Conservation (phyloP, 2,113 vertebrate genomes). For the Amblyornis subalaris region DNA sequence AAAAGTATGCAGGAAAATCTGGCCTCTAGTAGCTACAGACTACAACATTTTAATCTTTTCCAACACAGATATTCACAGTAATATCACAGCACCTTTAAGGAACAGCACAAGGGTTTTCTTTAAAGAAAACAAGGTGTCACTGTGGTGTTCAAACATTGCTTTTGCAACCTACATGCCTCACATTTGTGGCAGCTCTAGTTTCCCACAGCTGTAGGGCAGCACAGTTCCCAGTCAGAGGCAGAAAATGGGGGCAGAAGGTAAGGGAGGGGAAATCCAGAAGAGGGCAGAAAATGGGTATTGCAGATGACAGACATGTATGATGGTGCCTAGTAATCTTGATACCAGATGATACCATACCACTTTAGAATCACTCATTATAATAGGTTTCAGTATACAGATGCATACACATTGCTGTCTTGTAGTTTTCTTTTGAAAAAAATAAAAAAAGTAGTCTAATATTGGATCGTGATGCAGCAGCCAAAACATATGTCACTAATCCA, state of each 20-base stretch:
- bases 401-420: neutral
- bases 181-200: neutral
- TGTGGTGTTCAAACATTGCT: neutral
- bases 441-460: neutral
- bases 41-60: neutral
- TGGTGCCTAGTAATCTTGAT: neutral
- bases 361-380: neutral
- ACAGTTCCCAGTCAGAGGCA: neutral
- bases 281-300: neutral
- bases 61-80: neutral
- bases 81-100: neutral
- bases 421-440: neutral
- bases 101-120: neutral
- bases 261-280: neutral
- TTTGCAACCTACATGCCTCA: neutral
- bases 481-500: neutral
- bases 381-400: neutral
- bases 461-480: neutral
- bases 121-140: neutral
- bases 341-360: neutral
- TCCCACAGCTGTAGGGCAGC: neutral
- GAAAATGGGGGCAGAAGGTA: neutral
- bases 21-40: neutral
- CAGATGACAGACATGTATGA: neutral
- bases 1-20: neutral